Evolutionary conservation across 92 coral and sea anemone genomes (phyloP), one percentile per base, ranked within the genome.

Genomic region (Porites divaricata): DNA sequence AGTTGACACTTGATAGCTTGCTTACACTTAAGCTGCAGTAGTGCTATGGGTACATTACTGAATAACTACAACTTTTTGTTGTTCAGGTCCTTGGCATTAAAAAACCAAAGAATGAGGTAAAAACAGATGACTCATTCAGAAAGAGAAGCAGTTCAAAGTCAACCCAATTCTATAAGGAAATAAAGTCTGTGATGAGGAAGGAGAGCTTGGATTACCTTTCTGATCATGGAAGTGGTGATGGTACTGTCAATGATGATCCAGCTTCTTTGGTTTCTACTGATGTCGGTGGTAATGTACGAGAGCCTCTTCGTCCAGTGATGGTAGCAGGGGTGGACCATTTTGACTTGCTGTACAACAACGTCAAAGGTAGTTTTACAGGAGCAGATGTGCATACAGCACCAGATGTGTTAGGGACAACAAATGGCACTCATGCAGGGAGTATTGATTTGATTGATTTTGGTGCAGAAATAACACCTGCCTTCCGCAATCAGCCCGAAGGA

Each of bases 21-120:
- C n/a, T n/a, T n/a, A 35, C 45, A 35, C 45, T 35, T 35, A 35
- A 35, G 45, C 45, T 4, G 45, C 45, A 4, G 45, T 6, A 35
- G 45, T 35, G 45, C 45, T 35, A 35, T 35, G 45, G 45, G 45
- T 35, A 2, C 41, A 2, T 22, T 21, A 26, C 28, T 16, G 17
- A 78, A 78, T 11, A 58, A 73, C 54, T 72, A 17, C 26, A 50
- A 61, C 17, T 69, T 20, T 63, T 41, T 62, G 35, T 14, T 57
- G 24, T 35, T 0, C 57, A 90, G 94, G 91, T 90, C 22, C 83
- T 90, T 48, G 94, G 94, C 23, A 90, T 79, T 16, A 77, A 83
- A 54, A 90, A 83, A 28, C 91, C 94, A 77, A 83, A 77, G 65
- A 75, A 73, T 11, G 81, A 77, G 21, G 82, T 56, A 12, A 84